Evolutionary conservation across 2,113 vertebrate genomes (phyloP).

Genomic region (Willisornis vidua): DNA sequence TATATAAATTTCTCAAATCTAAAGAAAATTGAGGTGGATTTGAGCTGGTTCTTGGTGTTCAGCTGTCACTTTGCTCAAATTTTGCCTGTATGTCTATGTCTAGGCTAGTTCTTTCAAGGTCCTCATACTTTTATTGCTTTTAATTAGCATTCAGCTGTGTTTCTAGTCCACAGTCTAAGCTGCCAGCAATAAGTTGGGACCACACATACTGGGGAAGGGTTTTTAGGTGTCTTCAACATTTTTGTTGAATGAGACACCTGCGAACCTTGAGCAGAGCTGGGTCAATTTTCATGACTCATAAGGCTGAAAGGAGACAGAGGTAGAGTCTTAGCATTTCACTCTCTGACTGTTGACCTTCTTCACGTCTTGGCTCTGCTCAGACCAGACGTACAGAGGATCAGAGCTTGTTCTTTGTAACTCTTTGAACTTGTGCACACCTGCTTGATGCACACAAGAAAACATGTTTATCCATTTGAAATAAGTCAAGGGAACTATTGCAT

Average conservation of each 20-base stretch:
- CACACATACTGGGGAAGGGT: neutral
- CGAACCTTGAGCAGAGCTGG: neutral
- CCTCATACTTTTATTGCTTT: neutral
- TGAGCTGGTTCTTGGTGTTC: neutral
- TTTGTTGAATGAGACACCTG: neutral
- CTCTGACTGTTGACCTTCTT: neutral
- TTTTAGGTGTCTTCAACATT: neutral
- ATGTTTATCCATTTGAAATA: conserved; percentile 33
- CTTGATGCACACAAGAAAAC: neutral
- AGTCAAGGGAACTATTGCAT: conserved; percentile 25
- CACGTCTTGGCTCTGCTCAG: neutral
- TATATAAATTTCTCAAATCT: neutral
- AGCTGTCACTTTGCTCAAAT: neutral
- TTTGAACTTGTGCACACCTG: neutral
- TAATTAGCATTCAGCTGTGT: neutral
- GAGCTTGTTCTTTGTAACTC: neutral
- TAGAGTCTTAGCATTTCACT: neutral
- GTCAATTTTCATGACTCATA: neutral
- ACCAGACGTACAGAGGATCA: neutral
- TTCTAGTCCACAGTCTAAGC: neutral
- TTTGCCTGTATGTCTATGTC: neutral
- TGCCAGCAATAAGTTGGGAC: neutral
- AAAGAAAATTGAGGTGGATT: neutral
- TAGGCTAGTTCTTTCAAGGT: neutral
- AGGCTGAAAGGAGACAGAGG: neutral